These are phyloP conservation scores for Conus betulinus DNA, from an alignment of 1,140 invertebrate species.

Conservation along the genomic window DNA sequence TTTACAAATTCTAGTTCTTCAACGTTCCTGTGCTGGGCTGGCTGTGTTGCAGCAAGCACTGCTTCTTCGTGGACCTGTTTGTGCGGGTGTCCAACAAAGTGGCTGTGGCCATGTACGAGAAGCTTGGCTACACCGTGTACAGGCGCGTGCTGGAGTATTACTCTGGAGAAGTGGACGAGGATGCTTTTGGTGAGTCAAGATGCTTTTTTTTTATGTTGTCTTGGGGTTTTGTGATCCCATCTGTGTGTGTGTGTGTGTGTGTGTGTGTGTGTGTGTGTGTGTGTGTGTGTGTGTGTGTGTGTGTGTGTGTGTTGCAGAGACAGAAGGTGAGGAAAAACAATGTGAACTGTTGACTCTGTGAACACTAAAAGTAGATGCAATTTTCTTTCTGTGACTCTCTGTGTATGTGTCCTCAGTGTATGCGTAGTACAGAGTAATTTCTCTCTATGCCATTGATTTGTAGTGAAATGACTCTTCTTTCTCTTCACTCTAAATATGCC, in stretches of 20 bases:
- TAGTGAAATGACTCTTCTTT: too few species aligned
- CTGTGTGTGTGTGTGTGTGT: too few species aligned
- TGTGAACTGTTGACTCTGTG: background rate
- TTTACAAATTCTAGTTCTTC: constrained; percentile 1
- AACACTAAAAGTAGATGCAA: background rate
- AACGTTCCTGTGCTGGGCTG: constrained; percentile 29
- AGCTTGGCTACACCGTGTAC: constrained; percentile 95
- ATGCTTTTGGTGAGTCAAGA: constrained; percentile 91
- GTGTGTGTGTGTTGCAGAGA: background rate
- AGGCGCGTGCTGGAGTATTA: constrained; percentile 98
- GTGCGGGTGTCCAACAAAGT: constrained; percentile 98
- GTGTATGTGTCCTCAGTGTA: too few species aligned
- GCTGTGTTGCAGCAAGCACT: constrained; percentile 86
- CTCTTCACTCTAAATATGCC: too few species aligned
- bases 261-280: background rate
- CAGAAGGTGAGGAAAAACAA: background rate
- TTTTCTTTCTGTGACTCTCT: too few species aligned
- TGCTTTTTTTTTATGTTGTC: background rate
- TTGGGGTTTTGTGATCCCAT: background rate
- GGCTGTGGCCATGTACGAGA: constrained; percentile 98
- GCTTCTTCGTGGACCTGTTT: constrained; percentile 99
- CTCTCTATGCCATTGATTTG: too few species aligned
- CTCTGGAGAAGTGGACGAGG: constrained; percentile 88
- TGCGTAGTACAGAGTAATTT: too few species aligned
- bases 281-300: background rate